Evolutionary conservation across 1,140 invertebrate genomes (phyloP), one percentile per base, ranked within the genome.

Genomic region (Musca domestica): DNA sequence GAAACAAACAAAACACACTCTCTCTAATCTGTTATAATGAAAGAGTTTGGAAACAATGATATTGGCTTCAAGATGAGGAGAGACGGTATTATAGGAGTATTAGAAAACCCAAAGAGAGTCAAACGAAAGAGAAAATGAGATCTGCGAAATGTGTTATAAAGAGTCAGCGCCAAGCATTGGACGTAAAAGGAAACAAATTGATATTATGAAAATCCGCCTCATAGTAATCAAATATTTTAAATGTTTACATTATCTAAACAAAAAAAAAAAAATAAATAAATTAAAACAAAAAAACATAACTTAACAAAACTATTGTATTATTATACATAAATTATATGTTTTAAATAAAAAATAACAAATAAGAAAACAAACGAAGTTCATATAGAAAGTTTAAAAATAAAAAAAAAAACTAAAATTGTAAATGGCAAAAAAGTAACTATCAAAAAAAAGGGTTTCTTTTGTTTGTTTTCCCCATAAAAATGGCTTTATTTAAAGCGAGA

Each of bases 141-240:
- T 9, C 10, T 41, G 5, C 6, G 34, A 41, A 41, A n/a, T n/a
- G n/a, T n/a, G n/a, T n/a, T n/a, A n/a, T n/a, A 12, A 41, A 41
- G 34, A 41, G 34, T 30, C 27, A 30, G 9, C 3, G 27, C 27
- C n/a, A n/a, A 30, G 27, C 27, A 30, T 41, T 41, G 34, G 12
- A 41, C 34, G 34, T 41, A 41, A 41, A 41, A 41, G 34, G 23
- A 51, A 64, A 64, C 46, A 51, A 66, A 58, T 58, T 58, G 54
- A 58, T 58, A 58, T 58, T 58, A 58, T 58, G 54, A 58, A 58
- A 58, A 58, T 58, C 54, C 54, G 54, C 54, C 54, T 58, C 48
- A 49, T 46, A 27, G 64, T 66, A 46, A 48, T 51, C 25, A 25
- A 66, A 66, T 49, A 52, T 30, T 46, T 51, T 46, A 51, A 66